These are phyloP conservation scores for Chauna torquata DNA, from an alignment of 2,113 vertebrate species.

Conservation along the genomic window DNA sequence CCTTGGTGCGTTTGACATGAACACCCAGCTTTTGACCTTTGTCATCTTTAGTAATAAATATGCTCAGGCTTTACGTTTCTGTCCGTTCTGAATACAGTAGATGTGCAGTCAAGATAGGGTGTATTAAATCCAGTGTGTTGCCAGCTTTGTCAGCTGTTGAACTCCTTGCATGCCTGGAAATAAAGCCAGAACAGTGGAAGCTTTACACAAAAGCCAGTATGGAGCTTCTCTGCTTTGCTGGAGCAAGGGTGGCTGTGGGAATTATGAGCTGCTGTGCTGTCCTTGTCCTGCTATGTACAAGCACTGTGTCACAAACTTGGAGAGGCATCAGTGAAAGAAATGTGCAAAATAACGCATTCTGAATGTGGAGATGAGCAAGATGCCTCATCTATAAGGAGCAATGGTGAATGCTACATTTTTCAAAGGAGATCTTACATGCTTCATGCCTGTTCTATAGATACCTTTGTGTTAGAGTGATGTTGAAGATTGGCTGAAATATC, in stretches of 20 bases:
- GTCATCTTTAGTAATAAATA: not conserved
- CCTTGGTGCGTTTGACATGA: accelerated
- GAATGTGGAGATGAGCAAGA: not conserved
- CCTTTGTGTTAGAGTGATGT: not conserved
- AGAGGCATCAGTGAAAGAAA: not conserved
- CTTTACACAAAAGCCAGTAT: not conserved
- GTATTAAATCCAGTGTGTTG: not conserved
- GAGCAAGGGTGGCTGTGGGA: not conserved
- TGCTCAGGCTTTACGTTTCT: not conserved
- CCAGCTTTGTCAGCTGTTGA: not conserved
- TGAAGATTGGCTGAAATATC: not conserved
- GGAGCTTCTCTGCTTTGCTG: not conserved
- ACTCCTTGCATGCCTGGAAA: not conserved
- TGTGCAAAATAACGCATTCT: not conserved
- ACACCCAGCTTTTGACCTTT: not conserved
- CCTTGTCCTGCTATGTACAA: not conserved
- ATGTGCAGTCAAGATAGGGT: not conserved
- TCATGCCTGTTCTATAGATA: not conserved
- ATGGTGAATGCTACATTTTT: not conserved
- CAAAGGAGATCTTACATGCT: not conserved
- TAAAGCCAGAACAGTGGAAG: not conserved
- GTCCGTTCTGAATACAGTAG: not conserved
- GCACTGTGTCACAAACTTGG: not conserved
- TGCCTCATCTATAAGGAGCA: not conserved
- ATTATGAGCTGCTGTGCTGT: not conserved